Evolutionary conservation across 2,797 vertebrate species (phyloP).

Genomic region (Threskiornis aethiopicus): DNA sequence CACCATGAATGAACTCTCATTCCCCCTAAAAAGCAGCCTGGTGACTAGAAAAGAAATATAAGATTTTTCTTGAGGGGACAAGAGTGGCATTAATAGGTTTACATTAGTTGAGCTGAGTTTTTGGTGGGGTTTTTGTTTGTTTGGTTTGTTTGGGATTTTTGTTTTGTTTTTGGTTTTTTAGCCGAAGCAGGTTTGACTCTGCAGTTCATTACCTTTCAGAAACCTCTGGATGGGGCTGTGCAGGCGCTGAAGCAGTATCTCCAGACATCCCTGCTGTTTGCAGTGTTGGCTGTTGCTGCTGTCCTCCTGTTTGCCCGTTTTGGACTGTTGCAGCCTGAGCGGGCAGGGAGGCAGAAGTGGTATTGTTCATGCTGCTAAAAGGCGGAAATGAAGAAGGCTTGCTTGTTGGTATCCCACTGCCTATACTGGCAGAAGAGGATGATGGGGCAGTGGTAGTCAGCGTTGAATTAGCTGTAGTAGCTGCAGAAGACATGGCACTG

Average conservation of each 20-base stretch:
- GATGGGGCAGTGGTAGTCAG: conserved; percentile 75
- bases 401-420: conserved; percentile 77
- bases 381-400: conserved; percentile 89
- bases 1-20: not conserved
- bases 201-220: conserved; percentile 86
- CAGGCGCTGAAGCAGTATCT: conserved; percentile 76
- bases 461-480: conserved; percentile 75
- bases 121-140: too few relatives aligned
- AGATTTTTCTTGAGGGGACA: rapidly evolving
- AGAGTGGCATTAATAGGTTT: not conserved
- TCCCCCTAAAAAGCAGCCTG: not conserved
- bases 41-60: not conserved
- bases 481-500: conserved; percentile 78
- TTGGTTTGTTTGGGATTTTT: too few relatives aligned
- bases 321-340: conserved; percentile 80
- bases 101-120: not conserved
- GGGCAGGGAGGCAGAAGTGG: conserved; percentile 71
- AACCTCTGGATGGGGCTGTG: conserved; percentile 87
- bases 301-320: conserved; percentile 85
- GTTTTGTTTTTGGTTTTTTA: not conserved
- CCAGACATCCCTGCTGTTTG: conserved; percentile 81
- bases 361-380: conserved; percentile 82
- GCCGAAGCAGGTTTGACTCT: not conserved
- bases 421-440: conserved; percentile 75
- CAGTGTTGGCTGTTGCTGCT: conserved; percentile 72